Conservation (phyloP, 2,797 vertebrate species). For the Sternotherus odoratus region DNA sequence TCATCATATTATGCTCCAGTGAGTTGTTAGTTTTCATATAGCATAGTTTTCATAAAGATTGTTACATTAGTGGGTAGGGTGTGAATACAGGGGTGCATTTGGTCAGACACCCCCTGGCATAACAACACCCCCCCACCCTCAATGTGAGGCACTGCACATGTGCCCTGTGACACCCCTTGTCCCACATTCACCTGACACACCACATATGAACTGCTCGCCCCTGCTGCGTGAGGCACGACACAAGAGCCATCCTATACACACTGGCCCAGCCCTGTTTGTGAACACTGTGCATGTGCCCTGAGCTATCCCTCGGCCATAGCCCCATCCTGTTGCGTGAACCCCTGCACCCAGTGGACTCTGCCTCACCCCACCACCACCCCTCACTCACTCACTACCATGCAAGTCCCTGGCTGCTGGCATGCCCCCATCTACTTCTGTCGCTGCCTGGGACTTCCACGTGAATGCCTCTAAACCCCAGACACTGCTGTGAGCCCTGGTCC, state of each 20-base stretch:
- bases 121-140: not conserved
- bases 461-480: not conserved
- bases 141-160: not conserved
- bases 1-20: too few species aligned
- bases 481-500: too few species aligned
- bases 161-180: not conserved
- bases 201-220: not conserved
- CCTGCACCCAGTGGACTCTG: not conserved
- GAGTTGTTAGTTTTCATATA: too few species aligned
- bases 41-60: too few species aligned
- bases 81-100: too few species aligned
- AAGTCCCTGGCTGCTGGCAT: not conserved
- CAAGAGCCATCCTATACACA: not conserved
- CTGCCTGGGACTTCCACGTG: not conserved
- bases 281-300: too few species aligned
- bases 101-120: too few species aligned
- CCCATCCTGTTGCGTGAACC: not conserved
- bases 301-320: not conserved
- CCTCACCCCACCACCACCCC: not conserved
- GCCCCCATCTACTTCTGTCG: not conserved
- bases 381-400: too few species aligned
- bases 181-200: not conserved
- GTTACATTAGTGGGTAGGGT: too few species aligned
- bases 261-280: not conserved
- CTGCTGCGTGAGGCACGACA: too few species aligned